Conservation (phyloP, 2,797 vertebrate genomes). For the Sus cebifrons region DNA sequence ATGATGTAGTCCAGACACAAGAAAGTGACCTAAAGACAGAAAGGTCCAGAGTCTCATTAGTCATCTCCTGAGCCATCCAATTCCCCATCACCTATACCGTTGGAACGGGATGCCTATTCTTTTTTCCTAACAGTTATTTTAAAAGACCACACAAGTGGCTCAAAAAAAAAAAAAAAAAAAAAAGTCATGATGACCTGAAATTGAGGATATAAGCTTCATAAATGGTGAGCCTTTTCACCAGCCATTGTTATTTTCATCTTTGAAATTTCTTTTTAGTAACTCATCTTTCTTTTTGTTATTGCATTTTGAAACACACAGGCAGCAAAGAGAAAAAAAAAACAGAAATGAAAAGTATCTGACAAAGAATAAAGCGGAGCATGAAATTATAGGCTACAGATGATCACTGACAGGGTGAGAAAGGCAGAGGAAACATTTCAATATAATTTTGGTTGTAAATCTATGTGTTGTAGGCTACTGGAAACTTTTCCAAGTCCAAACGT, state of each 20-base stretch:
- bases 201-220: not conserved
- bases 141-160: slow-evolving; percentile 20
- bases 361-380: slow-evolving; percentile 31
- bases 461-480: not conserved
- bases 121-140: slow-evolving; percentile 64
- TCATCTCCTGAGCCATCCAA: slow-evolving; percentile 68
- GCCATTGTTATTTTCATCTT: slow-evolving; percentile 40
- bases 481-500: slow-evolving; percentile 31
- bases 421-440: slow-evolving; percentile 36
- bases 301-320: slow-evolving; percentile 21
- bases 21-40: slow-evolving; percentile 75
- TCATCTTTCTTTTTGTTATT: slow-evolving; percentile 39
- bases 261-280: slow-evolving; percentile 4
- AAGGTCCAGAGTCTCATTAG: slow-evolving; percentile 74
- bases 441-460: not conserved
- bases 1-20: slow-evolving; percentile 64
- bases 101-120: slow-evolving; percentile 20
- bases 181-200: slow-evolving; percentile 21
- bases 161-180: not conserved
- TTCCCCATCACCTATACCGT: not conserved
- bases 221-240: not conserved
- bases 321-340: not conserved
- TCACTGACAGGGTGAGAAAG: not conserved
- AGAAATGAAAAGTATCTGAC: slow-evolving; percentile 52
- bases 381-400: slow-evolving; percentile 26